Evolutionary conservation across 2,888 invertebrate genomes (phyloP).

Genomic region (Tiliacea citrago): DNA sequence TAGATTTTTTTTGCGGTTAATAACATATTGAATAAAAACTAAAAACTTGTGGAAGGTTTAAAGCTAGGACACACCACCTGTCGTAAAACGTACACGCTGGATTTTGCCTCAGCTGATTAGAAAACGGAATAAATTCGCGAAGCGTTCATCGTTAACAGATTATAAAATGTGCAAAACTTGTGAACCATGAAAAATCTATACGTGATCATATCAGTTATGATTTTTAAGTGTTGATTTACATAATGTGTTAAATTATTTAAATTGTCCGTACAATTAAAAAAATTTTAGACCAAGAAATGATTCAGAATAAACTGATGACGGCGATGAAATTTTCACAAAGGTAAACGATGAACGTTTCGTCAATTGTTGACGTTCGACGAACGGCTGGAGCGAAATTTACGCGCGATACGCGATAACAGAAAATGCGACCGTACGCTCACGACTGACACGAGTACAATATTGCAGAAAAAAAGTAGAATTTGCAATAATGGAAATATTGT

Average conservation of each 20-base stretch:
- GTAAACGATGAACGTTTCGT: conserved; percentile 82
- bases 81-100: conserved; percentile 74
- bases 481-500: conserved; percentile 53
- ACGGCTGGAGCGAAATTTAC: conserved; percentile 80
- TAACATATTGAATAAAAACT: conserved; percentile 14
- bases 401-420: conserved; percentile 81
- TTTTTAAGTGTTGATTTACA: conserved; percentile 36
- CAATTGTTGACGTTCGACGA: conserved; percentile 82
- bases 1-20: background rate
- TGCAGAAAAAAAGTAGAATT: conserved; percentile 63
- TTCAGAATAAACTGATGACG: conserved; percentile 60
- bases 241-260: conserved; percentile 28
- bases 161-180: conserved; percentile 51
- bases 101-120: conserved; percentile 83
- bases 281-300: conserved; percentile 45
- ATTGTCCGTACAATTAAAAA: conserved; percentile 23
- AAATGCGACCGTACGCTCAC: conserved; percentile 73
- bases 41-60: conserved; percentile 67
- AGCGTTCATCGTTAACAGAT: conserved; percentile 76
- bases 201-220: conserved; percentile 25
- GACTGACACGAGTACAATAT: conserved; percentile 75
- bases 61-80: conserved; percentile 73
- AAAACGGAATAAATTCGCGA: conserved; percentile 73
- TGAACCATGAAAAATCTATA: conserved; percentile 27
- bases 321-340: conserved; percentile 63